These are phyloP conservation scores for Benitochromis conjunctus DNA, from an alignment of 2,113 vertebrate species.

Conservation along the genomic window DNA sequence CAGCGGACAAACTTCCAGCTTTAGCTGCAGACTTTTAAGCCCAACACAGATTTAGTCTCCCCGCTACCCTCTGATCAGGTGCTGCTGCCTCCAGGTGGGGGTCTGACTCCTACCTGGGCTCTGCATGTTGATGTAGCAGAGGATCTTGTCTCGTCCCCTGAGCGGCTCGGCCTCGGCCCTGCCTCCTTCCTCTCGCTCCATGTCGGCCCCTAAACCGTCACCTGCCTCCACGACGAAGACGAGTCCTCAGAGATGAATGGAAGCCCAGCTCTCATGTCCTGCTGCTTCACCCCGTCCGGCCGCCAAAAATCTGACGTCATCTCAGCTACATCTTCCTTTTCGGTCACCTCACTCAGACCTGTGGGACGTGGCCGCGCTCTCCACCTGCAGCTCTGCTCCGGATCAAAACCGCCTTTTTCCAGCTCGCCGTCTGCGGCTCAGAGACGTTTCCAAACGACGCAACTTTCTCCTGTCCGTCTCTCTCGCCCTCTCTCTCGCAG, in stretches of 20 bases:
- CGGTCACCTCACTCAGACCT: neutral
- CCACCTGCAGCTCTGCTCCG: neutral
- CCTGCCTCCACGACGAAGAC: neutral
- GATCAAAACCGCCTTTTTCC: neutral
- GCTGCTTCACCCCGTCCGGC: neutral
- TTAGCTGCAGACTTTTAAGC: neutral
- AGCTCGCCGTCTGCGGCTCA: neutral
- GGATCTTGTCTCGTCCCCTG: slow-evolving; percentile 42
- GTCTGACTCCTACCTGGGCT: slow-evolving; percentile 55
- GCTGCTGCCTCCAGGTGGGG: neutral
- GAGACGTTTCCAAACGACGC: neutral
- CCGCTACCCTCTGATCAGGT: neutral
- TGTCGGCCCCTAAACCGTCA: slow-evolving; percentile 1
- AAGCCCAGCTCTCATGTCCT: neutral
- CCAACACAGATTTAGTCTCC: neutral
- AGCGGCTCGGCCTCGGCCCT: neutral
- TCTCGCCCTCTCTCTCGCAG: slow-evolving; percentile 23
- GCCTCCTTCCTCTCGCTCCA: slow-evolving; percentile 37
- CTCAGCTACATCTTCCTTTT: neutral
- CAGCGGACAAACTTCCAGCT: neutral
- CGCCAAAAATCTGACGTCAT: neutral
- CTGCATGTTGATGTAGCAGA: slow-evolving; percentile 66
- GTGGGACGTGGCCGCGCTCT: neutral
- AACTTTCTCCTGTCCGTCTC: slow-evolving; percentile 16
- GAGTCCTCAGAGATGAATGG: neutral